Evolutionary conservation across 1,140 invertebrate genomes (phyloP).

Genomic region (Drosophila tropicalis): DNA sequence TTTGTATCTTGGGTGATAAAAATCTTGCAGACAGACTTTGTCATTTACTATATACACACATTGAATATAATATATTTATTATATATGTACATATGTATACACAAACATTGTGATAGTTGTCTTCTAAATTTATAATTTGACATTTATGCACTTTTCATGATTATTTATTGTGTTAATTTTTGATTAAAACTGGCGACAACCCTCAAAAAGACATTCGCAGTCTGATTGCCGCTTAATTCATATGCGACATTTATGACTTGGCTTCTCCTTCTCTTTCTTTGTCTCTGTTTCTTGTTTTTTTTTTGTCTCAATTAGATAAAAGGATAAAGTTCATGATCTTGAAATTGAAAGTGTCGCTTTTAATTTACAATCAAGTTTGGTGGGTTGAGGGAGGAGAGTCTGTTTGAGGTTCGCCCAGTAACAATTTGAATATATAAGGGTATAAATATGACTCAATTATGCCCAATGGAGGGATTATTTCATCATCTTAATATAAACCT

Average conservation of each 20-base stretch:
- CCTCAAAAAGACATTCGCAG: neutral
- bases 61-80: neutral
- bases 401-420: neutral
- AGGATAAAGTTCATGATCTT: conserved; percentile 31
- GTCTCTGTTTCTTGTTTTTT: neutral
- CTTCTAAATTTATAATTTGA: conserved; percentile 66
- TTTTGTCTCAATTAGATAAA: conserved; percentile 21
- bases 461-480: neutral
- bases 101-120: conserved; percentile 17
- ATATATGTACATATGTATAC: neutral
- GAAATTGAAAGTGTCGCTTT: conserved; percentile 28
- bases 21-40: conserved; percentile 1
- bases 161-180: conserved; percentile 72
- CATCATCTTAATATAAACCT: neutral
- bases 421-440: neutral
- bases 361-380: conserved; percentile 6
- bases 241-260: conserved; percentile 40
- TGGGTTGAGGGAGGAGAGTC: no score
- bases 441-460: neutral
- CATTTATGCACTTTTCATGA: conserved; percentile 69
- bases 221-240: conserved; percentile 41
- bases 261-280: conserved; percentile 3
- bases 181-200: conserved; percentile 55
- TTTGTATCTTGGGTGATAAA: neutral
- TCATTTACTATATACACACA: neutral